Conservation (phyloP, 2,797 vertebrate species). For the Eleutherodactylus coqui region DNA sequence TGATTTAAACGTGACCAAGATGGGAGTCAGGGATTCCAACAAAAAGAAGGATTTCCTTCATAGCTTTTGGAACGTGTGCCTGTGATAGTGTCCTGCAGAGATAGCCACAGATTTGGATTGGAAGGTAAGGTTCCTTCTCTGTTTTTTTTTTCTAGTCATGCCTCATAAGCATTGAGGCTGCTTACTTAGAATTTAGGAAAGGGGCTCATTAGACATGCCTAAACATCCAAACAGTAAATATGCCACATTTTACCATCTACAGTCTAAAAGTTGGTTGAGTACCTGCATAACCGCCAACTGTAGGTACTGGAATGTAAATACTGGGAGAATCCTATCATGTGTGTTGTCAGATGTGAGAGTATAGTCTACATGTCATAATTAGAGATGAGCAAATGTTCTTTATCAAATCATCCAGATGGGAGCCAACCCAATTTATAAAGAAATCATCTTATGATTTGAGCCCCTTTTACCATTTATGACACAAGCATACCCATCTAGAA, state of each 20-base stretch:
- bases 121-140: conserved; percentile 85
- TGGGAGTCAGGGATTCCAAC: conserved; percentile 89
- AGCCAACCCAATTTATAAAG: background rate
- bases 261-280: conserved; percentile 79
- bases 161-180: conserved; percentile 58
- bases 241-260: conserved; percentile 69
- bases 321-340: background rate
- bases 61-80: conserved; percentile 79
- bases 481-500: background rate
- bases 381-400: background rate
- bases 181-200: conserved; percentile 63
- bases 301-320: background rate
- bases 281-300: conserved; percentile 50
- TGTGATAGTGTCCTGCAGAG: conserved; percentile 92
- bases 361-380: background rate
- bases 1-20: conserved; percentile 84
- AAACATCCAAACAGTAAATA: background rate
- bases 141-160: conserved; percentile 65
- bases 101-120: conserved; percentile 98
- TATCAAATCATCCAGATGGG: background rate
- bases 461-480: background rate
- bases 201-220: conserved; percentile 45
- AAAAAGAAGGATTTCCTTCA: conserved; percentile 80
- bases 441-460: background rate
- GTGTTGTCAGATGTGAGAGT: background rate